phyloP scores from a whole-genome alignment of 64 coral and sea anemone species.

The Montipora foliosa region DNA sequence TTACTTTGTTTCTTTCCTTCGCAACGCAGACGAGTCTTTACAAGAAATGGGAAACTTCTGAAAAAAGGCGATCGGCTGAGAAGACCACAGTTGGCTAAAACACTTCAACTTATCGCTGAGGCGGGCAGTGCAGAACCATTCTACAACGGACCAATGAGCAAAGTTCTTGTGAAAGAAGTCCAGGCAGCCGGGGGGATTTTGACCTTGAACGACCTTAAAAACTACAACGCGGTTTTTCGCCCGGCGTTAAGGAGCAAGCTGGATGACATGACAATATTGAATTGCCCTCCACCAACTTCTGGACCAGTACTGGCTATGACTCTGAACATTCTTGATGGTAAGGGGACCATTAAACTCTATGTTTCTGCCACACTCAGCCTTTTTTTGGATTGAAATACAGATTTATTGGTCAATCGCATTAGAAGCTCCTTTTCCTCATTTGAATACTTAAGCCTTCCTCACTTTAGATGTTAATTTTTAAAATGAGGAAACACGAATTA shows the following conservation, averaged over 20 bases:
- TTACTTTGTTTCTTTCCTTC: neutral
- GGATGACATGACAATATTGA: conserved; percentile 80
- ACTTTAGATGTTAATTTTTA: too few species aligned
- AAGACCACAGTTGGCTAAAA: conserved; percentile 83
- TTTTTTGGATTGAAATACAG: neutral
- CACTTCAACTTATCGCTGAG: conserved; percentile 75
- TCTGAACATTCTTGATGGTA: conserved; percentile 90
- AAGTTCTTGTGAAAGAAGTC: conserved; percentile 80
- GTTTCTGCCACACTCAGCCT: too few species aligned
- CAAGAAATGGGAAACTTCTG: conserved; percentile 77
- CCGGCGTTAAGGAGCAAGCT: conserved; percentile 75
- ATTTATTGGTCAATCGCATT: neutral
- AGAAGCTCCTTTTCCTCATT: neutral
- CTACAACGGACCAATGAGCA: conserved; percentile 83
- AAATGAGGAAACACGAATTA: too few species aligned
- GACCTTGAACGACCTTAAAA: conserved; percentile 83
- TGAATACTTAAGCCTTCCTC: too few species aligned
- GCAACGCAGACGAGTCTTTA: conserved; percentile 74
- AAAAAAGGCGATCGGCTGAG: conserved; percentile 85
- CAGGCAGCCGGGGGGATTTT: conserved; percentile 78
- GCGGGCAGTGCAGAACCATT: conserved; percentile 85
- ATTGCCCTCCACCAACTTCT: conserved; percentile 87
- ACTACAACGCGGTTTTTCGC: conserved; percentile 85
- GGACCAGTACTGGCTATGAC: conserved; percentile 93
- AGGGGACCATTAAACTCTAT: neutral